Conservation (phyloP, 2,888 invertebrate species). For the Augochlorella aurata region DNA sequence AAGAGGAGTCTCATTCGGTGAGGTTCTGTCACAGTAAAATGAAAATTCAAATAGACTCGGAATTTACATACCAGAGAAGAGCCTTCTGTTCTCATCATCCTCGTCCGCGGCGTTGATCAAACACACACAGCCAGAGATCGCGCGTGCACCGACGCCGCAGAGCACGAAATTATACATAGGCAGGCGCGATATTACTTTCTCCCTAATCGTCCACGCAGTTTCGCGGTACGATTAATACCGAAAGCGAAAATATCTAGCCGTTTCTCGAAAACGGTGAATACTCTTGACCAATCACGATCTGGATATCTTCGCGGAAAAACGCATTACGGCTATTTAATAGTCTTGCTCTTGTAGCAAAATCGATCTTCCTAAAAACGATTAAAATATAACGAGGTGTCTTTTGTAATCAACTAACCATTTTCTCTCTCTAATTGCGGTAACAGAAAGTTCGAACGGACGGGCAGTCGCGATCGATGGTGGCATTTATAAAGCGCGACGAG, state of each 20-base stretch:
- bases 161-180: neutral
- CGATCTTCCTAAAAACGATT: too few relatives aligned
- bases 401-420: too few relatives aligned
- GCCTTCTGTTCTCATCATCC: constrained; percentile 6
- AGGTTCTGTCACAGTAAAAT: constrained; percentile 18
- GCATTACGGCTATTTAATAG: too few relatives aligned
- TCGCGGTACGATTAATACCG: neutral
- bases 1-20: constrained; percentile 8
- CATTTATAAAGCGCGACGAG: neutral
- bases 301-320: too few relatives aligned
- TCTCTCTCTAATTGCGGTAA: too few relatives aligned
- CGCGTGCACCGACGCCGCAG: neutral
- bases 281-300: neutral
- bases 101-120: constrained; percentile 11
- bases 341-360: too few relatives aligned
- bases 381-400: too few relatives aligned
- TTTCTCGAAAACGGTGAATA: neutral
- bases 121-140: neutral
- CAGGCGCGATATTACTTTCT: neutral
- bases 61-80: constrained; percentile 15
- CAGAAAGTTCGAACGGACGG: too few relatives aligned
- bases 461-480: too few relatives aligned
- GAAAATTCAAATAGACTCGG: constrained; percentile 16
- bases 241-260: neutral
- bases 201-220: neutral